Conservation (phyloP, 2,113 vertebrate species). For the Mustela nigripes region DNA sequence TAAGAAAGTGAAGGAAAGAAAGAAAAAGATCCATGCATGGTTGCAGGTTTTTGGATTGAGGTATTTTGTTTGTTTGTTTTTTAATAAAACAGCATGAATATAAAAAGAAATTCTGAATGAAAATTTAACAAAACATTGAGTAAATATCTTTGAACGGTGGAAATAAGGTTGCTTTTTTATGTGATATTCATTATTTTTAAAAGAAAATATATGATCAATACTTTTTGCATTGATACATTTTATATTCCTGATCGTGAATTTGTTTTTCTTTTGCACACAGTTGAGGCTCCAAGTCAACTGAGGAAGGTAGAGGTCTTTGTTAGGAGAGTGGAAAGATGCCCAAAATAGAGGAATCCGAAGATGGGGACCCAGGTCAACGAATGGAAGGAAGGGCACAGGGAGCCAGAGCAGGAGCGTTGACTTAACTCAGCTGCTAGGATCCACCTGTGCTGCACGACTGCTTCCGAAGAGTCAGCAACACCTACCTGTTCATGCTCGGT, state of each 20-base stretch:
- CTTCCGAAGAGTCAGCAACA: background rate
- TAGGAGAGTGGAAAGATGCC: background rate
- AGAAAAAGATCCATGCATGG: background rate
- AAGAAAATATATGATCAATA: background rate
- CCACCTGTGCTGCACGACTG: rapidly evolving
- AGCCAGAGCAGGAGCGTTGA: background rate
- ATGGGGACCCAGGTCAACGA: rapidly evolving
- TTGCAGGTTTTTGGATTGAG: background rate
- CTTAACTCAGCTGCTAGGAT: background rate
- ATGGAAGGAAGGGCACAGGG: background rate
- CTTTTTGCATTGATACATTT: background rate
- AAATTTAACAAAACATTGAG: background rate
- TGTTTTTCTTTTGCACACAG: background rate
- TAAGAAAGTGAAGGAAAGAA: background rate
- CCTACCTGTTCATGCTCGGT: background rate
- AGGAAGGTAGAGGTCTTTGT: background rate
- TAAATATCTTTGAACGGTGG: background rate
- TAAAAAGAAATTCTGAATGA: background rate
- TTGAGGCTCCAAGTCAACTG: background rate
- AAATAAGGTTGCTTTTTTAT: background rate
- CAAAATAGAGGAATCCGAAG: background rate
- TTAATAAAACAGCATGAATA: background rate
- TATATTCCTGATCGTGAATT: background rate
- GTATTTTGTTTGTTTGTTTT: too few relatives aligned
- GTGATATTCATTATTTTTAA: background rate